These are phyloP conservation scores for Zaprionus lineosus DNA, from an alignment of 2,888 invertebrate genomes.

Conservation along the genomic window DNA sequence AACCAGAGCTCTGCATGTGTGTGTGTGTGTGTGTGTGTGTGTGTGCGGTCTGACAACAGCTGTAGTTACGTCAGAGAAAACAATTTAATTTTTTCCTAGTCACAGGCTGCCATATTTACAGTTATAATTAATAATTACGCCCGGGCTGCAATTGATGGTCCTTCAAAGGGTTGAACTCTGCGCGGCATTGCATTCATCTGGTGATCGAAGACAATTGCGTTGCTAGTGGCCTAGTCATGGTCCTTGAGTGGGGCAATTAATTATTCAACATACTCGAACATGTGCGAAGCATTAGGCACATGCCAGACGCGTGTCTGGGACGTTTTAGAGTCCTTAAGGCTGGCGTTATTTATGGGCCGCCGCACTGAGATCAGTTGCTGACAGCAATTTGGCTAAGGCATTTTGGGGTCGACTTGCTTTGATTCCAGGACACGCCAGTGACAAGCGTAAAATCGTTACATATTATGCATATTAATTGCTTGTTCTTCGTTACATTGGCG, in stretches of 20 bases:
- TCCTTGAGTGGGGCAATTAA: constrained; percentile 58
- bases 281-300: constrained; percentile 40
- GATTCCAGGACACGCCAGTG: constrained; percentile 51
- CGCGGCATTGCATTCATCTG: constrained; percentile 1
- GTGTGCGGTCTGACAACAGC: constrained; percentile 33
- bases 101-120: constrained; percentile 26
- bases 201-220: constrained; percentile 61
- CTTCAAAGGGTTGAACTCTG: constrained; percentile 23
- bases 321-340: constrained; percentile 42
- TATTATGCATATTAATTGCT: constrained; percentile 74
- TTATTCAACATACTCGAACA: constrained; percentile 49
- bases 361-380: constrained; percentile 55
- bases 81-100: constrained; percentile 48
- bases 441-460: constrained; percentile 48
- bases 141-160: constrained; percentile 38
- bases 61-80: constrained; percentile 46
- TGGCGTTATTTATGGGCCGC: constrained; percentile 59
- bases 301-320: constrained; percentile 45
- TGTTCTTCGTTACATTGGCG: constrained; percentile 20
- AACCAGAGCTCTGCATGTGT: constrained; percentile 36
- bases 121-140: constrained; percentile 67
- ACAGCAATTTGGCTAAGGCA: constrained; percentile 49
- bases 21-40: constrained; percentile 14
- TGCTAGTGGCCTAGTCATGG: constrained; percentile 3
- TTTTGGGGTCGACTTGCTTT: too few species aligned